Evolutionary conservation across 2,797 vertebrate genomes (phyloP).

Genomic region (Miichthys miiuy): DNA sequence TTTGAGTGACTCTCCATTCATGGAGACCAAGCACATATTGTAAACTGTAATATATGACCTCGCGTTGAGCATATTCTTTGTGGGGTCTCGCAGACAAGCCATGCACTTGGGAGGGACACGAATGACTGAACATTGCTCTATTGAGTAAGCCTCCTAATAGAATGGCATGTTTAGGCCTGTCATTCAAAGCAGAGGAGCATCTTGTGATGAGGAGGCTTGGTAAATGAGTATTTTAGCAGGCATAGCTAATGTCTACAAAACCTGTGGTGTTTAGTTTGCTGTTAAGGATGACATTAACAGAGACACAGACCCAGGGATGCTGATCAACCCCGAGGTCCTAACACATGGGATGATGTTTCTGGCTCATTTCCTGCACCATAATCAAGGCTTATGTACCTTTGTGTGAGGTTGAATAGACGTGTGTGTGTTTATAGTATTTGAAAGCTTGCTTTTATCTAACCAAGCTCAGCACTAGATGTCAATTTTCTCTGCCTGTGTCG

Average conservation of each 20-base stretch:
- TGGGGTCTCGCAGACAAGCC: conserved; percentile 71
- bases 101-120: conserved; percentile 73
- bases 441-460: conserved; percentile 34
- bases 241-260: conserved; percentile 78
- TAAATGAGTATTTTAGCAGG: conserved; percentile 76
- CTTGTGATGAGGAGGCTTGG: conserved; percentile 63
- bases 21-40: conserved; percentile 68
- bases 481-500: conserved; percentile 38
- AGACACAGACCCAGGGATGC: conserved; percentile 75
- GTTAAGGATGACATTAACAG: conserved; percentile 83
- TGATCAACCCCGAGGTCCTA: conserved; percentile 80
- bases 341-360: conserved; percentile 84
- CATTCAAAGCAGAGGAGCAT: conserved; percentile 73
- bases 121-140: conserved; percentile 80
- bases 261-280: conserved; percentile 80
- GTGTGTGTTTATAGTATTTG: conserved; percentile 45
- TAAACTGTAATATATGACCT: conserved; percentile 80
- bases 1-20: conserved; percentile 69
- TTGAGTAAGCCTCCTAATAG: conserved; percentile 76
- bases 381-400: conserved; percentile 85
- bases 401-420: conserved; percentile 52
- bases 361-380: conserved; percentile 85
- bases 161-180: conserved; percentile 78
- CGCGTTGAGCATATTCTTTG: conserved; percentile 72
- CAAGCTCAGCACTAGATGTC: conserved; percentile 51